Percentiles rank a stretch among this genome's conserved stretches.
Conservation (phyloP, 2,888 invertebrate species). For the Phasia obesa region DNA sequence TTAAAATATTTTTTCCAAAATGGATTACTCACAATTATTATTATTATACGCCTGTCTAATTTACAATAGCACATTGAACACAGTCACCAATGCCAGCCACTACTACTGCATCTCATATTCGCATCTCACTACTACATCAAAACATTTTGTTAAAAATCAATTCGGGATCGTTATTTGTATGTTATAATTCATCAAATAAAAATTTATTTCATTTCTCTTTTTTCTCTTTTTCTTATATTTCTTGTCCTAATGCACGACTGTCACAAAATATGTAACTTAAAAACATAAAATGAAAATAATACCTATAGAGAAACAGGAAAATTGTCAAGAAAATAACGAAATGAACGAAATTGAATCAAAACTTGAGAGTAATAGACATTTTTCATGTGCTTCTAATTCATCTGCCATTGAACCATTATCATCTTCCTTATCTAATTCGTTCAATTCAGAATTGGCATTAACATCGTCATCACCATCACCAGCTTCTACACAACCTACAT, state of each 20-base stretch:
- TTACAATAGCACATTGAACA: constrained; percentile 16
- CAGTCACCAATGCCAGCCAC: constrained; percentile 3
- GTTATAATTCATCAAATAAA: constrained; percentile 52
- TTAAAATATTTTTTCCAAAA: constrained; percentile 48
- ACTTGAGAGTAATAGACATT: constrained; percentile 73
- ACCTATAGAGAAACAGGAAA: constrained; percentile 81
- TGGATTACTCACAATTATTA: constrained; percentile 49
- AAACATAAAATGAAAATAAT: constrained; percentile 28
- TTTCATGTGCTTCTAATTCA: constrained; percentile 57
- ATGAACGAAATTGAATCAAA: constrained; percentile 68
- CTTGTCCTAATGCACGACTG: constrained; percentile 52
- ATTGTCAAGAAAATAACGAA: constrained; percentile 77
- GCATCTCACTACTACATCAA: constrained; percentile 9
- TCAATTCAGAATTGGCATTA: constrained; percentile 75
- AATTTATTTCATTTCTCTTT: constrained; percentile 72
- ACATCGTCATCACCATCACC: constrained; percentile 73
- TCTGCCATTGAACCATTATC: constrained; percentile 69
- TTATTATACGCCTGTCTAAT: constrained; percentile 31
- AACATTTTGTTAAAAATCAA: constrained; percentile 34
- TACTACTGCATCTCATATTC: background rate
- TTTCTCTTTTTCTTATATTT: constrained; percentile 65
- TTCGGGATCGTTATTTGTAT: constrained; percentile 55
- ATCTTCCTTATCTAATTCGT: constrained; percentile 77
- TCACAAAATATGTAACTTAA: constrained; percentile 46
- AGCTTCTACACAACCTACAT: constrained; percentile 72